Percentiles rank a stretch among this genome's conserved stretches.
Conservation (phyloP, 2,113 vertebrate genomes). For the Erinaceus europaeus region DNA sequence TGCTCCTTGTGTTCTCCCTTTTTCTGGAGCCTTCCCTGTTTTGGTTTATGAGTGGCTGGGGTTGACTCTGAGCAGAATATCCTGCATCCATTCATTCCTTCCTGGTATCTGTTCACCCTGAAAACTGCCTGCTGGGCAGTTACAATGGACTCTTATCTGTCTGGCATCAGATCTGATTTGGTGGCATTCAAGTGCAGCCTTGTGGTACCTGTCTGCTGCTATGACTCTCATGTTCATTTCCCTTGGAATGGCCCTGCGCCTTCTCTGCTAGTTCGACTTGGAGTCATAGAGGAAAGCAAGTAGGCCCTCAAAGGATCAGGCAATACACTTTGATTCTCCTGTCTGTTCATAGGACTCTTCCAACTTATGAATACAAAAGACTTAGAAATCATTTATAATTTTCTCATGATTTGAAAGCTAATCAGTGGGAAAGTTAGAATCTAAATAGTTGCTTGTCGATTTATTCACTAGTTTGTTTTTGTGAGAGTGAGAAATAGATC, state of each 20-base stretch:
- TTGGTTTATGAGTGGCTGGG: not conserved
- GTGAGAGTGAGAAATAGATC: no score
- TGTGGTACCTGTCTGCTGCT: not conserved
- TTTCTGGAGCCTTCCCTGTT: not conserved
- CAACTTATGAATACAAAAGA: not conserved
- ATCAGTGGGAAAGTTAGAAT: not conserved
- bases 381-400: conserved; percentile 26
- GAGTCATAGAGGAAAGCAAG: not conserved
- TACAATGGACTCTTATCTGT: not conserved
- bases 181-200: not conserved
- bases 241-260: not conserved
- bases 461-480: no score
- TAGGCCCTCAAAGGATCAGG: not conserved
- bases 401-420: not conserved
- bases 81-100: not conserved
- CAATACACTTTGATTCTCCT: no score
- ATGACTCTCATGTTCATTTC: not conserved
- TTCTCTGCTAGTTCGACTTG: not conserved
- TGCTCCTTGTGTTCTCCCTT: not conserved
- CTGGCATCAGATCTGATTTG: not conserved
- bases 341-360: not conserved
- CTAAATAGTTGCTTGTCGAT: no score
- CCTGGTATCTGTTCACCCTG: not conserved
- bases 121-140: not conserved
- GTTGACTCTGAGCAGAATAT: not conserved